Evolutionary conservation across 1,140 invertebrate genomes (phyloP).

Genomic region (Drosophila arizonae): DNA sequence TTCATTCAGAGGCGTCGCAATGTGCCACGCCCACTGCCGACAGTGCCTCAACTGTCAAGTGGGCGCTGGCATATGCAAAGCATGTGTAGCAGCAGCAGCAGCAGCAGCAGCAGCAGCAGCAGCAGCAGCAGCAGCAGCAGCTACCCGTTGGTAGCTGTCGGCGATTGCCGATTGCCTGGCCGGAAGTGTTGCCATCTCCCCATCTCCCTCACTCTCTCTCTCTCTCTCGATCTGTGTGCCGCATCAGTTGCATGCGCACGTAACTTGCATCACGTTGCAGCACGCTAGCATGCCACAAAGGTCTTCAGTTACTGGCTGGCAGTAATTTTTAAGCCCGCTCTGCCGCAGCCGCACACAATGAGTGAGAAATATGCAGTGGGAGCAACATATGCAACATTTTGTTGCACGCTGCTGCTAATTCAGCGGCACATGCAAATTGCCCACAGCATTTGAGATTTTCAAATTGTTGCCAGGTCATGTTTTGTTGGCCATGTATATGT

Average conservation of each 20-base stretch:
- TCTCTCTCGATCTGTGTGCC: slow-evolving; percentile 1
- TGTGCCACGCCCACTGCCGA: slow-evolving; percentile 40
- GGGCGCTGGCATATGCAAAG: slow-evolving; percentile 53
- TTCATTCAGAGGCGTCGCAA: slow-evolving; percentile 58
- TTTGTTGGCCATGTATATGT: background rate
- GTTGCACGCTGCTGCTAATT: slow-evolving; percentile 29
- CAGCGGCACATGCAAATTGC: slow-evolving; percentile 49
- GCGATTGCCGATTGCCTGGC: slow-evolving; percentile 32
- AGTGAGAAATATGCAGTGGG: slow-evolving; percentile 33
- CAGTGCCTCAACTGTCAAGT: slow-evolving; percentile 39
- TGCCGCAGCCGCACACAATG: slow-evolving; percentile 19
- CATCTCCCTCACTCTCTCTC: background rate
- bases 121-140: slow-evolving; percentile 20
- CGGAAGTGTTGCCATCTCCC: slow-evolving; percentile 51
- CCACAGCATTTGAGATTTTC: slow-evolving; percentile 33
- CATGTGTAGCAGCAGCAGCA: slow-evolving; percentile 47
- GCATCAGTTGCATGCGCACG: slow-evolving; percentile 27
- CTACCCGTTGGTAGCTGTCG: slow-evolving; percentile 24
- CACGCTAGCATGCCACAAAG: slow-evolving; percentile 17
- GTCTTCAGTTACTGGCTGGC: slow-evolving; percentile 28
- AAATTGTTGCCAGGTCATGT: slow-evolving; percentile 33
- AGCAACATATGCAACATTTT: slow-evolving; percentile 19
- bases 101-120: no score
- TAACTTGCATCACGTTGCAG: slow-evolving; percentile 24
- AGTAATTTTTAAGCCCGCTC: slow-evolving; percentile 22